Conservation (phyloP, 2,113 vertebrate species). For the Atherinomorus stipes region DNA sequence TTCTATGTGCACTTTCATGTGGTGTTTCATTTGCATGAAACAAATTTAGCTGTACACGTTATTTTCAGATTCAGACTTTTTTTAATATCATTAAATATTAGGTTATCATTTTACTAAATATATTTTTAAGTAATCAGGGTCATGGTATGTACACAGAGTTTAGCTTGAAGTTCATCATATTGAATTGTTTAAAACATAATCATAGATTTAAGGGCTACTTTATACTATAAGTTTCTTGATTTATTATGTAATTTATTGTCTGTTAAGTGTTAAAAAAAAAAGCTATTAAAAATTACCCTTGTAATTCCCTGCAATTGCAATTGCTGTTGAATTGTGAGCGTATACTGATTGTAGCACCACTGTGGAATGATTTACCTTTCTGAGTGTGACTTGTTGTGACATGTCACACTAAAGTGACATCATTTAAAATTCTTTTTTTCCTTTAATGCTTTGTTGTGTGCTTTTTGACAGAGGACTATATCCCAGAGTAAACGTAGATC, state of each 20-base stretch:
- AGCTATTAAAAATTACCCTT: too few relatives aligned
- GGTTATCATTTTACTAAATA: not conserved
- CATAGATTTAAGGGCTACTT: too few relatives aligned
- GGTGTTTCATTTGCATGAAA: not conserved
- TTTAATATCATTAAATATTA: not conserved
- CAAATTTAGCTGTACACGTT: not conserved
- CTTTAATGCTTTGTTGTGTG: not conserved
- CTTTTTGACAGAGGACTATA: not conserved
- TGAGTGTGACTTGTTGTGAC: too few relatives aligned
- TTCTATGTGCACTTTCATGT: not conserved
- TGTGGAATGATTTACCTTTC: too few relatives aligned
- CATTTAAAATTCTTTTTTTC: not conserved
- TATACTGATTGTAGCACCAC: too few relatives aligned
- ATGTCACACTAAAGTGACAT: not conserved
- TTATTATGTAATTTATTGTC: too few relatives aligned
- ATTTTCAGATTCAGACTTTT: not conserved
- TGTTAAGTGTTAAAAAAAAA: too few relatives aligned
- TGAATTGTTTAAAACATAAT: not conserved
- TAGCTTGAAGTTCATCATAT: not conserved
- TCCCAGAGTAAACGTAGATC: constrained; percentile 31
- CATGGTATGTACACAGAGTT: not conserved
- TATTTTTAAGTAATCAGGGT: not conserved
- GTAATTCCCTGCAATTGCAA: too few relatives aligned
- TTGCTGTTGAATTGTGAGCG: not conserved
- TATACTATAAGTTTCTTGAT: too few relatives aligned